Conservation (phyloP, 2,797 vertebrate species). For the Helarctos malayanus region DNA sequence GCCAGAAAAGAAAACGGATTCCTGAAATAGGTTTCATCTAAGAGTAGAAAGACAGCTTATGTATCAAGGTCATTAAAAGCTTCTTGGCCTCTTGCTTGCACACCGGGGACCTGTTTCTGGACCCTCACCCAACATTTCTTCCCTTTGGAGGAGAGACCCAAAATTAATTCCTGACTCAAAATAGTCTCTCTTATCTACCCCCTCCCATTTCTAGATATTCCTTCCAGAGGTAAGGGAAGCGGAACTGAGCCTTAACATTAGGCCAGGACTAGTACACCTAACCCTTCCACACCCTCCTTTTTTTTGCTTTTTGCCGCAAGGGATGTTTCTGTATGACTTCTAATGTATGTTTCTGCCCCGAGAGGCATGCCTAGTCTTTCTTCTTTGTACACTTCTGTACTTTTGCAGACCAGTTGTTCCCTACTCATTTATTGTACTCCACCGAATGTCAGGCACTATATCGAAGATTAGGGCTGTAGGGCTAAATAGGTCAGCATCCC, state of each 20-base stretch:
- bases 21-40: background rate
- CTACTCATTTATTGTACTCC: background rate
- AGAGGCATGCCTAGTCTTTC: background rate
- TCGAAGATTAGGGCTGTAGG: background rate
- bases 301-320: background rate
- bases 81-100: background rate
- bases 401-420: background rate
- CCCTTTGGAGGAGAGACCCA: background rate
- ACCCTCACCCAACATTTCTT: background rate
- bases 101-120: background rate
- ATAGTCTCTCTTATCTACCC: background rate
- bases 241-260: background rate
- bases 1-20: slow-evolving; percentile 40
- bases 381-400: background rate
- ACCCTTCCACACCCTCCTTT: background rate
- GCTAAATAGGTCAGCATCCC: background rate
- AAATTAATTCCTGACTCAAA: background rate
- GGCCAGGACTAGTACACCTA: background rate
- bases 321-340: background rate
- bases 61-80: background rate
- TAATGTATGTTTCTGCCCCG: background rate
- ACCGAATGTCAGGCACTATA: background rate
- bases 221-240: background rate
- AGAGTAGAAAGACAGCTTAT: background rate
- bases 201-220: background rate